Conservation (phyloP, 2,113 vertebrate species). For the Turnix velox region DNA sequence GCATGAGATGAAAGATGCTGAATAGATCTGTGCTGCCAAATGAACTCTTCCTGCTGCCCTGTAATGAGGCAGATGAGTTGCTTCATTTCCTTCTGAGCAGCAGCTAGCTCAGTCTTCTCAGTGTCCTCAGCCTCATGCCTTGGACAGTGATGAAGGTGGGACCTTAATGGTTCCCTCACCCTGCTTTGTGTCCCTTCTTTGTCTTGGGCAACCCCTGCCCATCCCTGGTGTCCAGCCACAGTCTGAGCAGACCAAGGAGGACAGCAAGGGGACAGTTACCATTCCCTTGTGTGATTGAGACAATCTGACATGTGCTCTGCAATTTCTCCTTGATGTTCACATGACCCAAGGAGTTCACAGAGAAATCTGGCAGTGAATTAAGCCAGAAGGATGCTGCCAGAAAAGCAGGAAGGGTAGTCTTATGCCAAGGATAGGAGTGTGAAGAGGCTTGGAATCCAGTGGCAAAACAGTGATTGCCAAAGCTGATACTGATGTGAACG, state of each 20-base stretch:
- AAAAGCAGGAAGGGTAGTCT: background rate
- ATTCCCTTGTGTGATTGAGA: background rate
- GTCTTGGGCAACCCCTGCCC: background rate
- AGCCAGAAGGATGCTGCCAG: background rate
- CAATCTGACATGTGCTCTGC: background rate
- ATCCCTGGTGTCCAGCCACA: background rate
- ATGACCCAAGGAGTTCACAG: background rate
- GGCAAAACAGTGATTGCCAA: background rate
- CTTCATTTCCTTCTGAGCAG: background rate
- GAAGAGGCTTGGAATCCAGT: background rate
- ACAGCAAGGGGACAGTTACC: fast-evolving
- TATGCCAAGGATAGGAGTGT: background rate
- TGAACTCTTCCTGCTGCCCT: background rate
- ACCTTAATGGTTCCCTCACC: background rate
- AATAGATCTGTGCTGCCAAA: background rate
- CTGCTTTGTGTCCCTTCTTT: background rate
- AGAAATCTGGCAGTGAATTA: background rate
- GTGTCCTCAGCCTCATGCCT: background rate
- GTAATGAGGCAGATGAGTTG: background rate
- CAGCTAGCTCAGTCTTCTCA: background rate
- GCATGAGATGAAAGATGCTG: background rate
- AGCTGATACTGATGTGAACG: background rate
- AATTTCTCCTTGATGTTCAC: background rate
- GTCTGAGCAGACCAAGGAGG: background rate
- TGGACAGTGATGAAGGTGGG: background rate